phyloP scores from a whole-genome alignment of 2,888 invertebrate species.

The Euplagia quadripunctaria region DNA sequence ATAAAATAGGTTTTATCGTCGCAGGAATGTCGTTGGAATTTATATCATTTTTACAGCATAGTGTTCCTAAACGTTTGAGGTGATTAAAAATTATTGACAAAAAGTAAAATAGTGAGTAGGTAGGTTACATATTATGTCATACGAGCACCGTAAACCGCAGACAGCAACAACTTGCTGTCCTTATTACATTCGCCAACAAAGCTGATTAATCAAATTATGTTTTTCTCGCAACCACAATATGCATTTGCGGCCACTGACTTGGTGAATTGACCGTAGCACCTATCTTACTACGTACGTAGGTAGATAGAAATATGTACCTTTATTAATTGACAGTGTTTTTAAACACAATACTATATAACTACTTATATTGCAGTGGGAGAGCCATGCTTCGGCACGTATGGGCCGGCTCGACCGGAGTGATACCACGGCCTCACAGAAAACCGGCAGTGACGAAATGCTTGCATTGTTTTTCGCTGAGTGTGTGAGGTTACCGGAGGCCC shows the following conservation, averaged over 20 bases:
- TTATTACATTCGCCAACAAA: slow-evolving; percentile 35
- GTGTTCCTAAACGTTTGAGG: background rate
- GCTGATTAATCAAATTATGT: slow-evolving; percentile 23
- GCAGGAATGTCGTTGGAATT: too few relatives aligned
- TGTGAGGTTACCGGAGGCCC: too few relatives aligned
- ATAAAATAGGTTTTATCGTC: too few relatives aligned
- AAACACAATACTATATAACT: too few relatives aligned
- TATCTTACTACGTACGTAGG: background rate
- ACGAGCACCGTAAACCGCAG: slow-evolving; percentile 28
- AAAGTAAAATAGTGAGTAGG: background rate
- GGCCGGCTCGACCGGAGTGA: too few relatives aligned
- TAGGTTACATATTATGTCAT: slow-evolving; percentile 26
- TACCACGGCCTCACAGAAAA: too few relatives aligned
- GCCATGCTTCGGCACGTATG: too few relatives aligned
- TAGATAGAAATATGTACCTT: slow-evolving; percentile 4
- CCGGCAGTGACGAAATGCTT: too few relatives aligned
- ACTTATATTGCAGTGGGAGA: too few relatives aligned
- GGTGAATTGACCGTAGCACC: background rate
- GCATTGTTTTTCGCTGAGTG: too few relatives aligned
- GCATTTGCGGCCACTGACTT: slow-evolving; percentile 15
- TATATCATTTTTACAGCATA: background rate
- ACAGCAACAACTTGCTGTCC: slow-evolving; percentile 33
- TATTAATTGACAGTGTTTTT: background rate
- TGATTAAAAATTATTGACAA: background rate
- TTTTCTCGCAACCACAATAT: slow-evolving; percentile 22